Conservation (phyloP, 2,113 vertebrate species). For the Hymenochirus boettgeri region DNA sequence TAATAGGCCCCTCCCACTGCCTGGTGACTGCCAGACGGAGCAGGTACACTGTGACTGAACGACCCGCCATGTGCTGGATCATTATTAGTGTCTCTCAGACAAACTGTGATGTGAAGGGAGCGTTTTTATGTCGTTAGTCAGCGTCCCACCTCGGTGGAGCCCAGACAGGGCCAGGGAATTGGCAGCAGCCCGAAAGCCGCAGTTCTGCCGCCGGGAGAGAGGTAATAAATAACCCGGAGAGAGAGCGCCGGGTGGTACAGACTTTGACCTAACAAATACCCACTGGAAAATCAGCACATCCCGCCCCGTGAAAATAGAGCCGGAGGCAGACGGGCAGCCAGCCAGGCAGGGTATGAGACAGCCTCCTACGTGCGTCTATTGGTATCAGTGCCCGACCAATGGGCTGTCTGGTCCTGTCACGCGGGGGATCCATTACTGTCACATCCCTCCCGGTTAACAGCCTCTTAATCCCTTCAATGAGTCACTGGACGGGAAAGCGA, state of each 20-base stretch:
- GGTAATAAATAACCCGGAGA: slow-evolving; percentile 94
- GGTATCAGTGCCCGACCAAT: slow-evolving; percentile 24
- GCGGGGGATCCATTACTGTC: no score
- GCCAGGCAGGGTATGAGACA: slow-evolving; percentile 53
- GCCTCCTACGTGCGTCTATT: slow-evolving; percentile 26
- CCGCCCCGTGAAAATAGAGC: slow-evolving; percentile 80
- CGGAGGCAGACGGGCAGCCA: slow-evolving; percentile 72
- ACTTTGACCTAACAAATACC: slow-evolving; percentile 90
- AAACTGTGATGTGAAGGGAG: no score
- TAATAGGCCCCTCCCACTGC: background rate
- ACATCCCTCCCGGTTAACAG: no score
- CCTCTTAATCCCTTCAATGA: no score
- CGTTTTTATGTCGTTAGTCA: slow-evolving; percentile 24
- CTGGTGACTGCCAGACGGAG: background rate
- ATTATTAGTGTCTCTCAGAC: no score
- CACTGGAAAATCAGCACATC: slow-evolving; percentile 81
- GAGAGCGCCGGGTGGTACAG: slow-evolving; percentile 81
- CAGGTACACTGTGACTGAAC: no score
- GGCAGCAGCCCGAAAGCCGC: slow-evolving; percentile 85
- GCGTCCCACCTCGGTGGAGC: slow-evolving; percentile 52
- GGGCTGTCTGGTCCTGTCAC: slow-evolving; percentile 4
- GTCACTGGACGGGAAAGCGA: no score
- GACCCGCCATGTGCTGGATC: no score
- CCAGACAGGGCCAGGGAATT: slow-evolving; percentile 71
- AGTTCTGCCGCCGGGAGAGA: slow-evolving; percentile 85